Evolutionary conservation across 2,888 invertebrate genomes (phyloP).

Genomic region (Harpalus rubripes): DNA sequence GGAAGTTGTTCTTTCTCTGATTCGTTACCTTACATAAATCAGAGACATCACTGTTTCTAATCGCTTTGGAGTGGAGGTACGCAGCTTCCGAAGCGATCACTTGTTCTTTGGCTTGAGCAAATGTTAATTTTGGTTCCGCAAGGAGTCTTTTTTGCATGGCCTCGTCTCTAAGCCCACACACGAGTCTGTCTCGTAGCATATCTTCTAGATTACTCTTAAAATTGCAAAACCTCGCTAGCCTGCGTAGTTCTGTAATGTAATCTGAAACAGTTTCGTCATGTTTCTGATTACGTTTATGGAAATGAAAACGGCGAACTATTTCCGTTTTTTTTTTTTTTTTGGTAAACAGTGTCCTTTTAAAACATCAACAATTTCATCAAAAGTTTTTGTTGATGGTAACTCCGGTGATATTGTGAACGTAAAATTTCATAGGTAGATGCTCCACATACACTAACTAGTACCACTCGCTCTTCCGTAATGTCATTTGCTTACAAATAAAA

Average conservation of each 20-base stretch:
- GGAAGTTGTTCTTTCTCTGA: background rate
- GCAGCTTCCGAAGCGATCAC: constrained; percentile 26
- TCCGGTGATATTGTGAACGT: constrained; percentile 8
- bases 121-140: constrained; percentile 23
- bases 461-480: background rate
- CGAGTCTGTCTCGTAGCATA: constrained; percentile 25
- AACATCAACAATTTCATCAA: constrained; percentile 28
- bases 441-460: constrained; percentile 3
- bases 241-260: constrained; percentile 16
- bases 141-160: constrained; percentile 1
- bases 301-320: constrained; percentile 55
- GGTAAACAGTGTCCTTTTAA: constrained; percentile 32
- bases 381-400: background rate
- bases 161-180: constrained; percentile 23
- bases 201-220: constrained; percentile 2
- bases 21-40: background rate
- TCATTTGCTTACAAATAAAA: background rate
- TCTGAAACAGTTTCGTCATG: constrained; percentile 1
- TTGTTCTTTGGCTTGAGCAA: background rate
- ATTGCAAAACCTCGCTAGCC: constrained; percentile 4
- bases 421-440: constrained; percentile 5
- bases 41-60: constrained; percentile 8
- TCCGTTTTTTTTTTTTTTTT: constrained; percentile 33
- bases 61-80: background rate
- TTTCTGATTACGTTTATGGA: constrained; percentile 52